Evolutionary conservation across 2,113 vertebrate genomes (phyloP).

Genomic region (Tursiops truncatus): DNA sequence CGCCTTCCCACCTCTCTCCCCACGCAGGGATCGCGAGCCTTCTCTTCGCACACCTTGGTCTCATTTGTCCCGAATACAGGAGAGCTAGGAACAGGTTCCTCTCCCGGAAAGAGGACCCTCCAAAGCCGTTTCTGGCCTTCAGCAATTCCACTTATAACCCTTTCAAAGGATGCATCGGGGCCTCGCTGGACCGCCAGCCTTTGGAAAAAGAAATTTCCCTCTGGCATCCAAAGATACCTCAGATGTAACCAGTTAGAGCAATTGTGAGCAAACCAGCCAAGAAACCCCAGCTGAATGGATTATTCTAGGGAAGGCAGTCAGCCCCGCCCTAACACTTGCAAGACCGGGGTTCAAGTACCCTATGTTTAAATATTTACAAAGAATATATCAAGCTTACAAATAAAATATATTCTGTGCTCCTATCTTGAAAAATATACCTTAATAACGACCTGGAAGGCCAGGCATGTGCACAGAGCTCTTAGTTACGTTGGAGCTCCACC

Average conservation of each 20-base stretch:
- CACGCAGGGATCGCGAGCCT: neutral
- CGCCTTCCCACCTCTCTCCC: neutral
- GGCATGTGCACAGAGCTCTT: neutral
- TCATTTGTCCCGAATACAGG: neutral
- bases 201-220: neutral
- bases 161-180: neutral
- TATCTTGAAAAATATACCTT: neutral
- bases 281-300: neutral
- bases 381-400: neutral
- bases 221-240: neutral
- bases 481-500: neutral
- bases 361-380: slow-evolving; percentile 46
- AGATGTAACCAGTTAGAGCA: neutral
- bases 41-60: neutral
- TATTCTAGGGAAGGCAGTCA: neutral
- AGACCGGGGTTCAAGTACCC: neutral
- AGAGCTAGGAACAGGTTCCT: neutral
- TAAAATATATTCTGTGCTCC: neutral
- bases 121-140: neutral
- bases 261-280: neutral
- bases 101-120: neutral
- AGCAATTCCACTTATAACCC: accelerated
- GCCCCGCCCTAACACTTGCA: neutral
- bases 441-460: neutral
- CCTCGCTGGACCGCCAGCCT: neutral